These are phyloP conservation scores for Clivina fossor DNA, from an alignment of 2,888 invertebrate species.

Conservation along the genomic window DNA sequence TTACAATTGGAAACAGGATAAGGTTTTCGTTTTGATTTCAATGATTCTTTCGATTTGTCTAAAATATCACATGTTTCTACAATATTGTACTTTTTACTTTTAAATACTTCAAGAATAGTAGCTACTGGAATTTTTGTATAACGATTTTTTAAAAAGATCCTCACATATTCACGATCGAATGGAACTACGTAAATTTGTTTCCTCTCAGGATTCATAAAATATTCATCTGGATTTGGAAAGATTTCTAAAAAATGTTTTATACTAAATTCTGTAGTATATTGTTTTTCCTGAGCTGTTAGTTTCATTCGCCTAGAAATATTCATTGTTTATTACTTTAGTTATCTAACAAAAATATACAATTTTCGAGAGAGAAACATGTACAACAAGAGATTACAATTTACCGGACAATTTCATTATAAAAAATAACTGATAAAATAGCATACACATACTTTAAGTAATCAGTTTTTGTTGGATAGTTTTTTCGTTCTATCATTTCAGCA, in stretches of 20 bases:
- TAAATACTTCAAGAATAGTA: too few relatives aligned
- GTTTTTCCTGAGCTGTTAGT: conserved; percentile 49
- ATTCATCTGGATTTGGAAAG: conserved; percentile 52
- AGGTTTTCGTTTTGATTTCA: conserved; percentile 21
- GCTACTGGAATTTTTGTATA: too few relatives aligned
- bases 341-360: too few relatives aligned
- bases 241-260: conserved; percentile 52
- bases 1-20: conserved; percentile 31
- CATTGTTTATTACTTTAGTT: too few relatives aligned
- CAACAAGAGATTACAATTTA: too few relatives aligned
- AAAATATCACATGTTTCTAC: conserved; percentile 8
- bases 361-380: too few relatives aligned
- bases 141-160: too few relatives aligned
- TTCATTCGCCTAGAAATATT: too few relatives aligned
- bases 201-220: conserved; percentile 45
- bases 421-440: too few relatives aligned
- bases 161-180: too few relatives aligned
- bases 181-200: too few relatives aligned
- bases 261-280: conserved; percentile 53
- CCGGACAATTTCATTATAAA: too few relatives aligned
- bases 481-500: conserved; percentile 44
- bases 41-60: conserved; percentile 1
- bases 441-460: conserved; percentile 50
- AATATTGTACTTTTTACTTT: conserved; percentile 5
- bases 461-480: conserved; percentile 49